A percentile compares a stretch with the other conserved stretches of the same genome.
phyloP scores from a whole-genome alignment of 2,888 invertebrate species.

The Chymomyza fuscimana region DNA sequence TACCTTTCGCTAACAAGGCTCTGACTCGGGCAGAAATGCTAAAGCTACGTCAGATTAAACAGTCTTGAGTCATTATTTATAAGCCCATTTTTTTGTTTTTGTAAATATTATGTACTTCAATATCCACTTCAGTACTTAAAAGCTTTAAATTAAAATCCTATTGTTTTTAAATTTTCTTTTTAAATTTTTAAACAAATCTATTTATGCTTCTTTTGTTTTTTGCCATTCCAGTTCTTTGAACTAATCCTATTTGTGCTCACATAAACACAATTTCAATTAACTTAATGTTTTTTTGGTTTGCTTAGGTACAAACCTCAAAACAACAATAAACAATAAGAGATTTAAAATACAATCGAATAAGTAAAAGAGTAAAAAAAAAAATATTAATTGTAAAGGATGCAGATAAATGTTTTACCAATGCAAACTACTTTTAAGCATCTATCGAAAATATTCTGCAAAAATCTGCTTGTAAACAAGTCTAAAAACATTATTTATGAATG shows the following conservation, averaged over 20 bases:
- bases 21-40: too few species aligned
- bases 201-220: too few species aligned
- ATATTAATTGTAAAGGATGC: background rate
- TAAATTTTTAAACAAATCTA: background rate
- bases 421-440: slow-evolving; percentile 14
- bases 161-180: background rate
- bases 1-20: too few species aligned
- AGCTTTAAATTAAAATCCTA: background rate
- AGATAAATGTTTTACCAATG: slow-evolving; percentile 14
- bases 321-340: slow-evolving; percentile 10
- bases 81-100: too few species aligned
- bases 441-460: slow-evolving; percentile 19
- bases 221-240: too few species aligned
- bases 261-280: slow-evolving; percentile 32
- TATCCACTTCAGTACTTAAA: background rate
- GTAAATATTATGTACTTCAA: background rate
- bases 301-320: slow-evolving; percentile 10
- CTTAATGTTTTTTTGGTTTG: slow-evolving; percentile 39
- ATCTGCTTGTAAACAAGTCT: too few species aligned
- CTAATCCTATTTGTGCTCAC: too few species aligned
- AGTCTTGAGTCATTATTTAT: too few species aligned
- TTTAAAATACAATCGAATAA: slow-evolving; percentile 17
- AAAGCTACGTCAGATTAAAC: too few species aligned
- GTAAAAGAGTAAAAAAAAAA: slow-evolving; percentile 13
- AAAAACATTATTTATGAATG: too few species aligned